phyloP scores from a whole-genome alignment of 2,888 invertebrate genomes.

The Drosophila limbata region DNA sequence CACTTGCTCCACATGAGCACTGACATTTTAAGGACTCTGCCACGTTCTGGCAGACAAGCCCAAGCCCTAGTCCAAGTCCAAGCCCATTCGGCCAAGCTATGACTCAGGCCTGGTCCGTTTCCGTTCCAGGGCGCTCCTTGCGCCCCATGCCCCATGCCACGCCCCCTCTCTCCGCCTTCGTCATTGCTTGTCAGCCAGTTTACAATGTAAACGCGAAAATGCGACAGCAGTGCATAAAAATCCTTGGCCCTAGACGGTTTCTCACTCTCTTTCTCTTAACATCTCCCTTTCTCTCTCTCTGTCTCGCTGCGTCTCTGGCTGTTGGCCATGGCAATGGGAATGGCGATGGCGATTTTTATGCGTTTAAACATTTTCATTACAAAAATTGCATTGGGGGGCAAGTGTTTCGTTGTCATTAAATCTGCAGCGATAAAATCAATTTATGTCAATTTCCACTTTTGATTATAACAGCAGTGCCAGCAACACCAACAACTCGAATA shows the following conservation, averaged over 20 bases:
- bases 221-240: conserved; percentile 81
- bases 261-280: neutral
- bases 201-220: conserved; percentile 82
- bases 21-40: conserved; percentile 64
- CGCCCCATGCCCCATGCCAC: neutral
- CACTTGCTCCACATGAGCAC: conserved; percentile 42
- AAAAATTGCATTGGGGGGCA: conserved; percentile 76
- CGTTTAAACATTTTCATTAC: conserved; percentile 81
- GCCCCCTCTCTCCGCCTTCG: neutral
- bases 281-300: neutral
- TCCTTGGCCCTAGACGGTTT: conserved; percentile 59
- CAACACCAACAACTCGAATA: conserved; percentile 21
- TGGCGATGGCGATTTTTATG: conserved; percentile 73
- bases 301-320: conserved; percentile 8
- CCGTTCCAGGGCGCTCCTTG: conserved; percentile 48
- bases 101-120: conserved; percentile 71
- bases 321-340: conserved; percentile 29
- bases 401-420: conserved; percentile 79
- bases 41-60: conserved; percentile 44
- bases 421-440: conserved; percentile 80
- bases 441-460: conserved; percentile 79
- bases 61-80: conserved; percentile 39
- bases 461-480: conserved; percentile 57
- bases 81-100: conserved; percentile 65
- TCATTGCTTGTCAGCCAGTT: conserved; percentile 75